Conservation (phyloP, 2,113 vertebrate genomes). For the Eudorcas thomsonii region DNA sequence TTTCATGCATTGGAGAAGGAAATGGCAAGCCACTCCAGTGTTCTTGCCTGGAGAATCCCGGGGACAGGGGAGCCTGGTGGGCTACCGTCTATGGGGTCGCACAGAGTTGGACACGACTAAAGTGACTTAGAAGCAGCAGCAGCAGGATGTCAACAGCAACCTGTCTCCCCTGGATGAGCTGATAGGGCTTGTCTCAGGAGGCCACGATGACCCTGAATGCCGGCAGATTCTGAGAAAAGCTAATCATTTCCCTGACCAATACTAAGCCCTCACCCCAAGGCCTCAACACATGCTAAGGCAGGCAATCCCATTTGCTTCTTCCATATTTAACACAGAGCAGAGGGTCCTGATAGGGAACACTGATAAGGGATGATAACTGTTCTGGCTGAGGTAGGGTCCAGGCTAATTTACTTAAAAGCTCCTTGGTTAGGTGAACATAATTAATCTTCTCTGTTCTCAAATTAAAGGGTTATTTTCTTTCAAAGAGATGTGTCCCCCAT, state of each 20-base stretch:
- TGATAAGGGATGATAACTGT: constrained; percentile 67
- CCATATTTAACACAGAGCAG: constrained; percentile 66
- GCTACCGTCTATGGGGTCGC: too few relatives aligned
- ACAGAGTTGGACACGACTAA: too few relatives aligned
- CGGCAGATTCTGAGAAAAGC: constrained; percentile 55
- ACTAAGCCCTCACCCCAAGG: constrained; percentile 59
- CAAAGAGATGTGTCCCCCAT: constrained; percentile 16
- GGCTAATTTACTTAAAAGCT: constrained; percentile 72
- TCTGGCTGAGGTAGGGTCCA: constrained; percentile 45
- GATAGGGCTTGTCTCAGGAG: not conserved
- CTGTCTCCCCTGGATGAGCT: constrained; percentile 21
- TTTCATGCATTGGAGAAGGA: not conserved
- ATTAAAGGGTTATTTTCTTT: constrained; percentile 75
- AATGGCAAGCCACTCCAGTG: too few relatives aligned
- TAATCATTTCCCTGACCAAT: constrained; percentile 64
- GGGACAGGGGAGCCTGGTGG: too few relatives aligned
- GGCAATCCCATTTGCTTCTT: constrained; percentile 56
- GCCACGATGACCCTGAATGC: not conserved
- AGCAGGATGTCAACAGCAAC: not conserved
- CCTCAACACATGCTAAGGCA: constrained; percentile 42
- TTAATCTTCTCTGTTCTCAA: constrained; percentile 73
- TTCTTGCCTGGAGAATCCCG: too few relatives aligned
- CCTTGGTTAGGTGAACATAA: not conserved
- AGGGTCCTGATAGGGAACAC: constrained; percentile 51
- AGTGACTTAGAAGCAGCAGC: too few relatives aligned